A percentile compares a stretch with the other conserved stretches of the same genome.
Evolutionary conservation across 2,888 invertebrate genomes (phyloP).

Genomic region (Lasioglossum villosulum): DNA sequence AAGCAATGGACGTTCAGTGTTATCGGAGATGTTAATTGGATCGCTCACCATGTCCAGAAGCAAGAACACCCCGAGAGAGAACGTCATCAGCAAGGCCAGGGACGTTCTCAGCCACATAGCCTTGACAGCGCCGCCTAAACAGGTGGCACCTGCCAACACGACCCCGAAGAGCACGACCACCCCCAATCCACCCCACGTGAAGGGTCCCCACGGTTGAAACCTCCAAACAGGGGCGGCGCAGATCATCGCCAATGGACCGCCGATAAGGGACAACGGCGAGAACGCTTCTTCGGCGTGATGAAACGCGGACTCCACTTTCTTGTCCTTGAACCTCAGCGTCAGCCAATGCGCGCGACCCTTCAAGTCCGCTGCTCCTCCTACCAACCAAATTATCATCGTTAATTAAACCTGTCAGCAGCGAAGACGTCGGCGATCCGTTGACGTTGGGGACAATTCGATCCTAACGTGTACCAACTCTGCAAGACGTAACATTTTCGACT

Average conservation of each 20-base stretch:
- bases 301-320: constrained; percentile 89
- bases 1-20: neutral
- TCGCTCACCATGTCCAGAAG: constrained; percentile 81
- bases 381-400: neutral
- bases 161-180: constrained; percentile 81
- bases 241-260: constrained; percentile 88
- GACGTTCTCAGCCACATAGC: constrained; percentile 82
- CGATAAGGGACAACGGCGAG: constrained; percentile 88
- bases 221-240: constrained; percentile 83
- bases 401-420: neutral
- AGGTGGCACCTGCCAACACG: constrained; percentile 81
- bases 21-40: neutral
- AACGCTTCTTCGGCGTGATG: constrained; percentile 88
- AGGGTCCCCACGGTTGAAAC: constrained; percentile 82
- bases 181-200: constrained; percentile 82
- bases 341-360: constrained; percentile 89
- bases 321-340: constrained; percentile 88
- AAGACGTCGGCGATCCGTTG: neutral
- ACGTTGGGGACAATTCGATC: neutral
- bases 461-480: neutral
- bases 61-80: constrained; percentile 79
- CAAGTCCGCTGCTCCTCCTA: constrained; percentile 86
- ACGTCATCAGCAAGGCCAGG: constrained; percentile 81
- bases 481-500: neutral
- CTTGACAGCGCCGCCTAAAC: constrained; percentile 81